Percentiles rank a stretch among this genome's conserved stretches.
phyloP scores from a whole-genome alignment of 2,888 invertebrate species.

The Tholera decimalis region DNA sequence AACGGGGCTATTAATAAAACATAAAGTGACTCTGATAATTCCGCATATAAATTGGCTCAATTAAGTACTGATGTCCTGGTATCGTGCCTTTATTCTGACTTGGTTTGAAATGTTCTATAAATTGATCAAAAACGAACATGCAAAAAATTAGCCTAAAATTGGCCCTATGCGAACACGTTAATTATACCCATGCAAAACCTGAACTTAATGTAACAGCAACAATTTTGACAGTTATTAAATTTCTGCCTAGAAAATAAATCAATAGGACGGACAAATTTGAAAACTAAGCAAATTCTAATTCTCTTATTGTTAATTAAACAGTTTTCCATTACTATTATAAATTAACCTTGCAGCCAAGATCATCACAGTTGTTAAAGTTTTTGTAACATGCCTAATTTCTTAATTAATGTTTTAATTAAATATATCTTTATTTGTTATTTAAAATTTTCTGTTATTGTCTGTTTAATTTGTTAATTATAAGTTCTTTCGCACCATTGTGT shows the following conservation, averaged over 20 bases:
- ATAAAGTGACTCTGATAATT: conserved; percentile 43
- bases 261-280: not conserved
- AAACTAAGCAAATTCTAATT: not conserved
- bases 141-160: not conserved
- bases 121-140: not conserved
- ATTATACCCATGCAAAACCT: not conserved
- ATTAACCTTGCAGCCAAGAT: conserved; percentile 47
- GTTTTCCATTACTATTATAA: not conserved
- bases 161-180: not conserved
- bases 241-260: not conserved
- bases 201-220: not conserved
- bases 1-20: conserved; percentile 48
- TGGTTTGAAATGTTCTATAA: not conserved
- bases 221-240: not conserved
- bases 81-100: conserved; percentile 9
- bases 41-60: conserved; percentile 24
- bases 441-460: conserved; percentile 24
- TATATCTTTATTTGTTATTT: conserved; percentile 32
- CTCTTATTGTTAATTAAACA: not conserved
- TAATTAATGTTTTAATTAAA: conserved; percentile 35
- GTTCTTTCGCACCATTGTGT: conserved; percentile 38
- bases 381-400: conserved; percentile 39
- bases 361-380: conserved; percentile 31
- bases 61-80: conserved; percentile 24
- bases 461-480: conserved; percentile 38